Evolutionary conservation across 2,113 vertebrate genomes (phyloP).

Genomic region (Dryoscopus gambensis): DNA sequence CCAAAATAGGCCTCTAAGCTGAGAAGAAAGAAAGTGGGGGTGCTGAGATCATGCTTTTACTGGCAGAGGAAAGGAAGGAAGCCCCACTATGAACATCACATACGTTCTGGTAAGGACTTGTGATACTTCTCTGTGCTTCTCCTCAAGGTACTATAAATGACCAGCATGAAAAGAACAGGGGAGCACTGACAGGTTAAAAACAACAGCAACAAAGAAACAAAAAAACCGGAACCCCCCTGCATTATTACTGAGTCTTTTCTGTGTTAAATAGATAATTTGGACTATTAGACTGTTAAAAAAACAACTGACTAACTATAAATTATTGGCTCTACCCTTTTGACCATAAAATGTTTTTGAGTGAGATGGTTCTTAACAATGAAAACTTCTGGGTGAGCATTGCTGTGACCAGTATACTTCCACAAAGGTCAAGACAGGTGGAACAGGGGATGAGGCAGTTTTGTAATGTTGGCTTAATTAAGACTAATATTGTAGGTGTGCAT

Average conservation of each 20-base stretch:
- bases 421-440: neutral
- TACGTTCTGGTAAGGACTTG: neutral
- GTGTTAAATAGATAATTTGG: neutral
- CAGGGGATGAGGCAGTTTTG: neutral
- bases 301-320: neutral
- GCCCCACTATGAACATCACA: neutral
- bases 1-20: neutral
- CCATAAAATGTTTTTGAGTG: neutral
- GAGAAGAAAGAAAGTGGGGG: neutral
- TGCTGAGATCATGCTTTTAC: neutral
- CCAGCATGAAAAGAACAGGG: neutral
- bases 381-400: neutral
- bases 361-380: neutral
- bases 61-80: neutral
- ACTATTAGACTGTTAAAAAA: neutral
- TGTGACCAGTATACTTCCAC: neutral
- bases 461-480: neutral
- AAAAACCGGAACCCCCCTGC: accelerated
- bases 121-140: neutral
- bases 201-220: neutral
- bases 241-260: neutral
- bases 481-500: neutral
- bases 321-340: neutral
- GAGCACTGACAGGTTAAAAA: neutral
- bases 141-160: neutral